phyloP scores from a whole-genome alignment of 2,797 vertebrate genomes.

The Orientallactaga sibirica region DNA sequence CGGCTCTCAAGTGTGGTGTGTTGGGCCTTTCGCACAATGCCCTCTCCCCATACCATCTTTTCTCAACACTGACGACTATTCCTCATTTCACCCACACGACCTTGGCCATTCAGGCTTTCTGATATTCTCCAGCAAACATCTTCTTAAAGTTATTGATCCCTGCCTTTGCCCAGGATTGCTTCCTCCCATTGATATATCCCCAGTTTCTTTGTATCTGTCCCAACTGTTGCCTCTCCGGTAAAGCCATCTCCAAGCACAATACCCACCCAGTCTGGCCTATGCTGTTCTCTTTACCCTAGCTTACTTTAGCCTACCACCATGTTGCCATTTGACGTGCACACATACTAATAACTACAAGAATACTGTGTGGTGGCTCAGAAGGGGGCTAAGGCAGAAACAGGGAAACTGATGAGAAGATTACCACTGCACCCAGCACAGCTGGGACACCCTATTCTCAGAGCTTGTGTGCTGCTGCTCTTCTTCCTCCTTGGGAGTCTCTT shows the following conservation, averaged over 20 bases:
- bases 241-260: not conserved
- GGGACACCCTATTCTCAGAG: not conserved
- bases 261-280: too few species aligned
- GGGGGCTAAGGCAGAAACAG: not conserved
- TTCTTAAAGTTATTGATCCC: not conserved
- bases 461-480: not conserved
- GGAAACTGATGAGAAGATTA: not conserved
- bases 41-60: not conserved
- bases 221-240: not conserved
- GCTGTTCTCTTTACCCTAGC: not conserved
- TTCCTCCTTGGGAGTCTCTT: not conserved
- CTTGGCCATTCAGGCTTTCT: not conserved
- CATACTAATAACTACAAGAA: not conserved
- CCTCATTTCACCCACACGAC: not conserved
- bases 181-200: not conserved
- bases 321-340: not conserved
- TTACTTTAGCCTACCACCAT: not conserved
- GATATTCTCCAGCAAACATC: not conserved
- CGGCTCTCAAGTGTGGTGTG: not conserved
- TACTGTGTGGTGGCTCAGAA: not conserved
- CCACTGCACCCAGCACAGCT: not conserved
- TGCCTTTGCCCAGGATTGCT: not conserved
- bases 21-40: not conserved
- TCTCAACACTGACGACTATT: not conserved
- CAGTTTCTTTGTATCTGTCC: not conserved